phyloP scores from a whole-genome alignment of 2,113 vertebrate genomes.

The Callipepla californica region DNA sequence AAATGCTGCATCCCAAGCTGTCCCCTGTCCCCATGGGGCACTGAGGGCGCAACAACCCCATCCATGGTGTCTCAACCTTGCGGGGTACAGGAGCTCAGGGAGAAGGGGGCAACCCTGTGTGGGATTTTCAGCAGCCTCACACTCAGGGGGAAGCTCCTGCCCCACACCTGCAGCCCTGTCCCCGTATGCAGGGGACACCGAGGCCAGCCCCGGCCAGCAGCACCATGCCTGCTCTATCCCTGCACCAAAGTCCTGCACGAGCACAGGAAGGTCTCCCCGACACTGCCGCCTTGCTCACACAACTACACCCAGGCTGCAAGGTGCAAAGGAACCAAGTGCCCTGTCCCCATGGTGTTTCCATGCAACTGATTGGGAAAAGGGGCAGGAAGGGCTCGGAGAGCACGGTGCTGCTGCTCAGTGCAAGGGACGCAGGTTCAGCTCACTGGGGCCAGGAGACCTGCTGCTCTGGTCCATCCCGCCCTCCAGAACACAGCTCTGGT shows the following conservation, averaged over 20 bases:
- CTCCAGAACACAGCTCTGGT: conserved; percentile 69
- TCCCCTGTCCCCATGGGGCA: background rate
- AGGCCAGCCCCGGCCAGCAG: background rate
- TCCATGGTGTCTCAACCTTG: background rate
- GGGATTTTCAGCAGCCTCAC: background rate
- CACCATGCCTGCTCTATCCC: background rate
- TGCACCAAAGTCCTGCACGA: background rate
- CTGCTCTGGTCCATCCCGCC: conserved; percentile 55
- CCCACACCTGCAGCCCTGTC: background rate
- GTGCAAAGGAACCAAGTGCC: fast-evolving
- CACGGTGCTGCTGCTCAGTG: conserved; percentile 1
- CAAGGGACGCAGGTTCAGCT: conserved; percentile 24
- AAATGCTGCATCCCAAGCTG: background rate
- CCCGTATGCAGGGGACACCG: background rate
- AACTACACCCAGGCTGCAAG: background rate
- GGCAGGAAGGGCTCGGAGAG: background rate
- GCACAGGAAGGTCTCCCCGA: background rate
- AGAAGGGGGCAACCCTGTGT: background rate
- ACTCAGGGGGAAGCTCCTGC: background rate
- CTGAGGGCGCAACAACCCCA: fast-evolving
- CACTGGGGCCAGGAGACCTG: conserved; percentile 1
- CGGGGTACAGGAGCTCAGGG: fast-evolving
- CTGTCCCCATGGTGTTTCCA: background rate
- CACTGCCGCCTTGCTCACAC: background rate
- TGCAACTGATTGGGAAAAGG: background rate